These are phyloP conservation scores for Chelonus formosanus DNA, from an alignment of 2,888 invertebrate genomes.

Conservation along the genomic window DNA sequence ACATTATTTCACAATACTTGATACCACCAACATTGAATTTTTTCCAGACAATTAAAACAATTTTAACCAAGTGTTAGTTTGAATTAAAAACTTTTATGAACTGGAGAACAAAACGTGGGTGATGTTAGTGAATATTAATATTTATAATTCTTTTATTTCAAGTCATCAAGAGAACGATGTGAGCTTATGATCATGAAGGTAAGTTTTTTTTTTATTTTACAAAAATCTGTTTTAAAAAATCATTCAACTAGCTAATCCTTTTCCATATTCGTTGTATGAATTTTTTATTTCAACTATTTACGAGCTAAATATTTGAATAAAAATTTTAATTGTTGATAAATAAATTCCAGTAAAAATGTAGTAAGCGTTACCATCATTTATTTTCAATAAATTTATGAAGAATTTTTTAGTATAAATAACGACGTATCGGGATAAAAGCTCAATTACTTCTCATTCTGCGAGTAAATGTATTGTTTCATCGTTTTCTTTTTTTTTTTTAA, in stretches of 20 bases:
- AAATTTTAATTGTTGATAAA: too few relatives aligned
- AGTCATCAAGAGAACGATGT: slow-evolving; percentile 53
- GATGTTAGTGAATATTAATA: neutral
- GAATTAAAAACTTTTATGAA: neutral
- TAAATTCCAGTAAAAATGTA: too few relatives aligned
- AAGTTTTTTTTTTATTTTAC: slow-evolving; percentile 37
- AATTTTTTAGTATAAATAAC: neutral
- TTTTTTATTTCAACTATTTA: too few relatives aligned
- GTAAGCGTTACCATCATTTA: too few relatives aligned
- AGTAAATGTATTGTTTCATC: neutral
- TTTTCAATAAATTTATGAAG: too few relatives aligned
- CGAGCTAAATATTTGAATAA: too few relatives aligned
- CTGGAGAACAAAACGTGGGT: neutral
- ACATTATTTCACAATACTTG: too few relatives aligned
- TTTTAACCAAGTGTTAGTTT: neutral
- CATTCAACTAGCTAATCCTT: neutral
- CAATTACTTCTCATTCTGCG: neutral
- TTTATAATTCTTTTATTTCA: slow-evolving; percentile 39
- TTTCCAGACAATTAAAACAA: neutral
- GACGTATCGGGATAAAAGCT: too few relatives aligned
- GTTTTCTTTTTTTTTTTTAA: neutral
- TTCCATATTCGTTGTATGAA: too few relatives aligned
- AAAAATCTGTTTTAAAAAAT: neutral
- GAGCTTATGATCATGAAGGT: slow-evolving; percentile 56
- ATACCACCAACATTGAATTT: too few relatives aligned